These are phyloP conservation scores for Rhadinocentrus ornatus DNA, from an alignment of 2,797 vertebrate genomes.

Conservation along the genomic window DNA sequence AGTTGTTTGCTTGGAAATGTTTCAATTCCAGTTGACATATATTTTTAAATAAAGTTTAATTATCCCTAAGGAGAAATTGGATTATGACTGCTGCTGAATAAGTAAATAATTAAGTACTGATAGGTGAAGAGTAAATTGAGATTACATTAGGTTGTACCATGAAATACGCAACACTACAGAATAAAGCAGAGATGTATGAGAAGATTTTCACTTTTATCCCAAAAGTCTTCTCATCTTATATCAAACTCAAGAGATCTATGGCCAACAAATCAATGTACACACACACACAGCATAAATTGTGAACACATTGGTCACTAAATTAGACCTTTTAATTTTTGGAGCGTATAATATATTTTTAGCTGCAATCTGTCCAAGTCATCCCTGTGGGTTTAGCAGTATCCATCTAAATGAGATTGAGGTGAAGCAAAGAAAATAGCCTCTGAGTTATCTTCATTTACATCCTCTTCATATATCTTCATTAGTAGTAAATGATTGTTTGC, in stretches of 20 bases:
- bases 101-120: conserved; percentile 2
- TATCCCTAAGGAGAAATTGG: conserved; percentile 49
- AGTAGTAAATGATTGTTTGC: conserved; percentile 47
- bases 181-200: neutral
- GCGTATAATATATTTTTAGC: conserved; percentile 50
- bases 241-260: neutral
- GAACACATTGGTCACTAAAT: neutral
- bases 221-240: conserved; percentile 5
- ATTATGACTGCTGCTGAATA: conserved; percentile 15
- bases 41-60: conserved; percentile 65
- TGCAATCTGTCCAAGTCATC: conserved; percentile 24
- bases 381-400: conserved; percentile 26
- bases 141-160: conserved; percentile 6
- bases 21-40: conserved; percentile 55
- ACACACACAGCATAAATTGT: neutral
- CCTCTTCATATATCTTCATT: neutral
- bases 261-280: neutral
- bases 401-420: conserved; percentile 42
- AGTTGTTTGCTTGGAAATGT: conserved; percentile 45
- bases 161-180: conserved; percentile 2
- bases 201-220: conserved; percentile 6
- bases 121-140: conserved; percentile 2
- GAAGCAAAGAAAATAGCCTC: conserved; percentile 28
- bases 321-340: conserved; percentile 34
- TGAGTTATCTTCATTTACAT: conserved; percentile 35